Evolutionary conservation across 2,797 vertebrate genomes (phyloP), one percentile per base, ranked within the genome.

Genomic region (Darevskia mixta): DNA sequence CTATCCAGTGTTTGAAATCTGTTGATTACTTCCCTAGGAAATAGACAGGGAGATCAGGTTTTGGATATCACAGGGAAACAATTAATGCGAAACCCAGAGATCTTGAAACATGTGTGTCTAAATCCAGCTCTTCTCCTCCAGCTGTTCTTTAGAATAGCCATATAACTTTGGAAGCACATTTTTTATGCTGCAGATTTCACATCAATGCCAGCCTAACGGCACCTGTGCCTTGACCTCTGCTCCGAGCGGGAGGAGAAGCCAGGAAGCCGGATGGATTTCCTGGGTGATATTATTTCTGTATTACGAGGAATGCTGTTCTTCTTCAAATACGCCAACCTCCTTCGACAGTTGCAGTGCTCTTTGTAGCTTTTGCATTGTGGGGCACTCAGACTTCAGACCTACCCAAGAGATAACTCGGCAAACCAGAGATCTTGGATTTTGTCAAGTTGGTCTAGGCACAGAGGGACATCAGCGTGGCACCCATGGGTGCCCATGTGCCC

Each of bases 1-100:
- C 89, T 78, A 83, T 49, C 5, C 29, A 76, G 79, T 91, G 3
- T 90, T 66, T 29, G 41, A 90, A 91, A 94, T 94, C 89, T 69
- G 85, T 85, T 92, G 45, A 67, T 91, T 91, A 87, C 72, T 41
- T 87, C 0, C 18, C 79, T 92, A 80, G 64, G 41, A 87, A 87
- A 89, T 88, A 85, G 88, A 66, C 32, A 64, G 71, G 38, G 90
- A 83, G 82, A 73, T 89, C 91, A 90, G 83, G 83, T 9, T 73
- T 64, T 38, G 78, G 83, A n/a, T 81, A 83, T 77, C 77, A 88
- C 81, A 76, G 67, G 76, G 88, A 55, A 91, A 94, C 82, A 93
- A 61, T 41, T 87, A 93, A 20, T 84, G 82, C 23, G 82, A 82
- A 11, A 79, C 6, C 25, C 25, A 38, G 25, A 77, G 5, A 64